Evolutionary conservation across 1,140 invertebrate species (phyloP).

Genomic region (Halesus radiatus): DNA sequence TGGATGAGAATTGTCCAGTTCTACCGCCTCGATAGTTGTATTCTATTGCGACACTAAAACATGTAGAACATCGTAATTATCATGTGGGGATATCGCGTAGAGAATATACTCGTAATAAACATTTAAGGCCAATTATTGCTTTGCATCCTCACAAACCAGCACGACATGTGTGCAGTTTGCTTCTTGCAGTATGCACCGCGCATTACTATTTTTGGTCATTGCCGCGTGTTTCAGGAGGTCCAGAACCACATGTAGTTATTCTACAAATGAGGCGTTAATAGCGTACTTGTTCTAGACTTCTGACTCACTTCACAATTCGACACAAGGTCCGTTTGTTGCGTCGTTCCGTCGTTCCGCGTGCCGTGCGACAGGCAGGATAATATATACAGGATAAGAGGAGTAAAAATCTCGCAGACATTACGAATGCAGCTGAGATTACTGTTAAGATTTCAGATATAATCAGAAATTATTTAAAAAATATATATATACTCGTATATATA

Average conservation of each 20-base stretch:
- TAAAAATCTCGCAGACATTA: no score
- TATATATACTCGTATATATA: no score
- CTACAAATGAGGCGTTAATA: constrained; percentile 26
- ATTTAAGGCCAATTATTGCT: constrained; percentile 23
- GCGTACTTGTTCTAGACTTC: not conserved
- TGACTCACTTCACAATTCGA: constrained; percentile 12
- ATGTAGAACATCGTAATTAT: constrained; percentile 20
- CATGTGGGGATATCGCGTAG: constrained; percentile 10
- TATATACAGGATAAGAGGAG: no score
- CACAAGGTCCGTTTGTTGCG: not conserved
- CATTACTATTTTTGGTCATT: constrained; percentile 39
- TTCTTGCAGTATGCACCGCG: constrained; percentile 14
- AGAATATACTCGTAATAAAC: constrained; percentile 31
- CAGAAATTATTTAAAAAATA: no score
- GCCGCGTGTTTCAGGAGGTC: not conserved
- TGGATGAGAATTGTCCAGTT: constrained; percentile 7
- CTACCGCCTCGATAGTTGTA: not conserved
- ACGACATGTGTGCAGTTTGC: constrained; percentile 25
- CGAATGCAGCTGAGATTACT: no score
- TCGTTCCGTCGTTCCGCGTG: no score
- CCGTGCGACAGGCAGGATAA: no score
- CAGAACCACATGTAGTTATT: not conserved
- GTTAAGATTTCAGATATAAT: no score
- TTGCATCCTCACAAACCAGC: not conserved
- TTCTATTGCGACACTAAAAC: not conserved